phyloP scores from a whole-genome alignment of 2,797 vertebrate genomes.

The Malacoraja senta region DNA sequence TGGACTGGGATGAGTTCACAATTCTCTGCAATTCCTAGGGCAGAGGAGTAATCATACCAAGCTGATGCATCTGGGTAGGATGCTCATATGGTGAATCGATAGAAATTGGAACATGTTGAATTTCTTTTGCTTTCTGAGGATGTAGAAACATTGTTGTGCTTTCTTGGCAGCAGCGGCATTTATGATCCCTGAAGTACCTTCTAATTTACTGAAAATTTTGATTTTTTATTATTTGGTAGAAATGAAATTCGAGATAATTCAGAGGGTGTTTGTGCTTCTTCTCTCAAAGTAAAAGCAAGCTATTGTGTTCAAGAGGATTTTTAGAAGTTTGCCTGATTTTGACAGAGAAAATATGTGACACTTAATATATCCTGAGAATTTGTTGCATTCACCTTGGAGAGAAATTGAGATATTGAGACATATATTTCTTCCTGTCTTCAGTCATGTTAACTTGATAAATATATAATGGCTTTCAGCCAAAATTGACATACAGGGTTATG shows the following conservation, averaged over 20 bases:
- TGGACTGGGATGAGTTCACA: too few species aligned
- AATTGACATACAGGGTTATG: background rate
- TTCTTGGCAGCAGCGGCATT: too few species aligned
- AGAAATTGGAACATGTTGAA: too few species aligned
- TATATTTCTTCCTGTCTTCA: background rate
- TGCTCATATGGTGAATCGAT: too few species aligned
- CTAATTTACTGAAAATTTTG: too few species aligned
- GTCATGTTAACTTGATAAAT: constrained; percentile 1
- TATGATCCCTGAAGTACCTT: too few species aligned
- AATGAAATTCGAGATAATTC: background rate
- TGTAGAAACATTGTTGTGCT: too few species aligned
- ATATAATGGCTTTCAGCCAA: background rate
- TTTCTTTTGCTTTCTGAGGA: too few species aligned
- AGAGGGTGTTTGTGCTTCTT: background rate
- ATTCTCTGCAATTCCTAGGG: too few species aligned
- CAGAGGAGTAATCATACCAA: too few species aligned
- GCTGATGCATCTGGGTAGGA: too few species aligned
- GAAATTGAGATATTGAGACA: background rate
- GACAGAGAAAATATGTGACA: background rate
- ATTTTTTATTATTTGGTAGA: background rate
- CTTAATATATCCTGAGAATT: background rate
- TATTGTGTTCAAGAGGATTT: background rate
- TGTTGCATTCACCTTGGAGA: background rate
- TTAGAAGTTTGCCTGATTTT: background rate
- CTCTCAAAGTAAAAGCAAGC: background rate